Percentiles rank a stretch among this genome's conserved stretches.
These are phyloP conservation scores for Cathartes aura DNA, from an alignment of 2,113 vertebrate species.

Conservation along the genomic window DNA sequence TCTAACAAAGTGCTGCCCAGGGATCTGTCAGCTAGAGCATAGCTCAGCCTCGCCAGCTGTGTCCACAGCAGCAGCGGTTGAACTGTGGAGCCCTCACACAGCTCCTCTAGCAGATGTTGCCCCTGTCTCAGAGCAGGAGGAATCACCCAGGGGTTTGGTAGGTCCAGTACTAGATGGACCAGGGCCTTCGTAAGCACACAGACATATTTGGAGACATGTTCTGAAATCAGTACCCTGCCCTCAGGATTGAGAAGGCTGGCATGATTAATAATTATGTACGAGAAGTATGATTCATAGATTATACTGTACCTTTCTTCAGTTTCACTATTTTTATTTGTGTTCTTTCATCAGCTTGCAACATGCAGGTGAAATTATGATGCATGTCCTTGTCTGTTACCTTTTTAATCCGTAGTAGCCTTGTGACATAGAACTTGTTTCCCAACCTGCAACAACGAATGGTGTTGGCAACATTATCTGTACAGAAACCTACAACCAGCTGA, in stretches of 20 bases:
- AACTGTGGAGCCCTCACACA: background rate
- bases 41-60: background rate
- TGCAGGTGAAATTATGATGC: constrained; percentile 68
- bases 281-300: background rate
- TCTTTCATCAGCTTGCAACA: background rate
- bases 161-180: background rate
- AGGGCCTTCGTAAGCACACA: background rate
- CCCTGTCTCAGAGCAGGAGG: background rate
- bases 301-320: constrained; percentile 67
- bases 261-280: background rate
- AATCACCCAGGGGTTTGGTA: background rate
- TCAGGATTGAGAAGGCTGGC: background rate
- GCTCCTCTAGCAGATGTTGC: background rate
- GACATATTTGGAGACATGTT: background rate
- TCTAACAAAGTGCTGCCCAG: background rate
- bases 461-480: background rate
- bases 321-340: constrained; percentile 27
- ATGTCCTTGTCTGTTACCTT: constrained; percentile 65
- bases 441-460: constrained; percentile 13
- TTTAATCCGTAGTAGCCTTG: constrained; percentile 63
- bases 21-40: background rate
- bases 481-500: background rate
- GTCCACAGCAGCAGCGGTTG: background rate
- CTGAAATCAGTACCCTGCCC: background rate
- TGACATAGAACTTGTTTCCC: constrained; percentile 35